Evolutionary conservation across 2,888 invertebrate species (phyloP).

Genomic region (Caradrina kadenii): DNA sequence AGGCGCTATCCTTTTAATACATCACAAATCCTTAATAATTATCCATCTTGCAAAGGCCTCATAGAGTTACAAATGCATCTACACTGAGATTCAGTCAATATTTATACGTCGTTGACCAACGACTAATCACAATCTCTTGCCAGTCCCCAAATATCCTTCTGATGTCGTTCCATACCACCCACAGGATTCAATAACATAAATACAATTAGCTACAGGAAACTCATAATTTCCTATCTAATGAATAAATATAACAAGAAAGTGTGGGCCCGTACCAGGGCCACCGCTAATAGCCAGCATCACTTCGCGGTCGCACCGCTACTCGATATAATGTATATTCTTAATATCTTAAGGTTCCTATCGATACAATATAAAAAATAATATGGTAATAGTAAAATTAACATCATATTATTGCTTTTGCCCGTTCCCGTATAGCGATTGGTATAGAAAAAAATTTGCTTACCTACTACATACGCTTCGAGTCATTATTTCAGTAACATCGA

Average conservation of each 20-base stretch:
- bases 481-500: constrained; percentile 83
- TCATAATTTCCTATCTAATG: constrained; percentile 89
- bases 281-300: constrained; percentile 87
- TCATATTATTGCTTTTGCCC: constrained; percentile 91
- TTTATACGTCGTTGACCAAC: constrained; percentile 91
- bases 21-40: constrained; percentile 91
- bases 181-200: constrained; percentile 89
- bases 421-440: constrained; percentile 91
- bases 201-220: constrained; percentile 90
- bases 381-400: constrained; percentile 91
- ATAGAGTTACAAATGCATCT: constrained; percentile 91
- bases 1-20: constrained; percentile 91
- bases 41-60: constrained; percentile 91
- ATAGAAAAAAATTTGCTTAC: constrained; percentile 89
- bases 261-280: constrained; percentile 80
- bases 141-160: constrained; percentile 87
- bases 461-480: constrained; percentile 87
- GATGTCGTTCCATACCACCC: constrained; percentile 88
- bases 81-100: constrained; percentile 91
- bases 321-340: constrained; percentile 83
- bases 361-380: constrained; percentile 90
- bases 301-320: constrained; percentile 90
- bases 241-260: constrained; percentile 90
- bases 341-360: constrained; percentile 87
- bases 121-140: constrained; percentile 91